Conservation (phyloP, 2,113 vertebrate genomes). For the Pontoporia blainvillei region DNA sequence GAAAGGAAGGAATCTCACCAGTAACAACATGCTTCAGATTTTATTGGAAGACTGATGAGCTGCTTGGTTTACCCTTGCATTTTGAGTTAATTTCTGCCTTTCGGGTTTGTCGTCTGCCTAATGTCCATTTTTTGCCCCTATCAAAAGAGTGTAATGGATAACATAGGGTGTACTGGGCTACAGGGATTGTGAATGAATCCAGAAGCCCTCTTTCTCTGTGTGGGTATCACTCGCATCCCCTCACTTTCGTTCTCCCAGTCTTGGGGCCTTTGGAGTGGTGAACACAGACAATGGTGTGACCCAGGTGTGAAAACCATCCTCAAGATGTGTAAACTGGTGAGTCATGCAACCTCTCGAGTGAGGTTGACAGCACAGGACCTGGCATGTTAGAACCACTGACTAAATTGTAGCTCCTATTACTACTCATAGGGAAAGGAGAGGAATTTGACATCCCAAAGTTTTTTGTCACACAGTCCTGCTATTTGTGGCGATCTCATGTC, state of each 20-base stretch:
- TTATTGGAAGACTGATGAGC: not conserved
- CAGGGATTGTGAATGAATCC: not conserved
- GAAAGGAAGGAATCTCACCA: not conserved
- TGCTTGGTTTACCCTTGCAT: not conserved
- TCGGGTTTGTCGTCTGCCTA: not conserved
- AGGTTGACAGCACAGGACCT: not conserved
- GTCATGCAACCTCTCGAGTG: not conserved
- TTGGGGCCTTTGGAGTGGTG: not conserved
- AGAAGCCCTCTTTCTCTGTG: not conserved
- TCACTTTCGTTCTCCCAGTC: not conserved
- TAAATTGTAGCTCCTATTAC: not conserved
- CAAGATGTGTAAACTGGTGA: not conserved
- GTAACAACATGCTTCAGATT: not conserved
- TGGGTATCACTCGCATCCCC: not conserved
- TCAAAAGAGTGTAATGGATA: not conserved
- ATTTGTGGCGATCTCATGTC: not conserved
- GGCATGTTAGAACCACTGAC: not conserved
- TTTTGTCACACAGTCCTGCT: not conserved
- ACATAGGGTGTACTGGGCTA: not conserved
- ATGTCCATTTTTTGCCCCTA: not conserved
- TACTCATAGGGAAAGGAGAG: not conserved
- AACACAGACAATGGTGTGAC: not conserved
- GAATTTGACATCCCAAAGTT: not conserved
- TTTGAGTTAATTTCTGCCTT: not conserved
- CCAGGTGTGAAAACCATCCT: not conserved